These are phyloP conservation scores for Carcina quercana DNA, from an alignment of 2,888 invertebrate species.

Conservation along the genomic window DNA sequence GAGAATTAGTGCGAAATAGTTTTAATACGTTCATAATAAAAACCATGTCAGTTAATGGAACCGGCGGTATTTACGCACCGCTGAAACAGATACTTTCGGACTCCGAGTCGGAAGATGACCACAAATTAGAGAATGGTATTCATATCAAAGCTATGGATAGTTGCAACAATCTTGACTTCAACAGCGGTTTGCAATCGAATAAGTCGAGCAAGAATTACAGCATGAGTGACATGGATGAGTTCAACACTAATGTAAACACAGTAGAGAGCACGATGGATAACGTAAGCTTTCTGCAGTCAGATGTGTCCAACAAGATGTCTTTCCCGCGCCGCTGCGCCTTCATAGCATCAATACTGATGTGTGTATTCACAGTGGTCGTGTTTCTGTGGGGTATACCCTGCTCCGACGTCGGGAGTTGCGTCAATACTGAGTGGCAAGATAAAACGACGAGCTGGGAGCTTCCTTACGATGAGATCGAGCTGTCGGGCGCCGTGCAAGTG, in stretches of 20 bases:
- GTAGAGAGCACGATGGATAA: slow-evolving; percentile 66
- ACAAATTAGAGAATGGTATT: slow-evolving; percentile 47
- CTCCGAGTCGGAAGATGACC: slow-evolving; percentile 85
- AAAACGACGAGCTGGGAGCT: slow-evolving; percentile 80
- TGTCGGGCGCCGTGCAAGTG: slow-evolving; percentile 81
- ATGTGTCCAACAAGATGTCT: slow-evolving; percentile 76
- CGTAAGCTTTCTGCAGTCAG: slow-evolving; percentile 64
- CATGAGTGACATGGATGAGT: slow-evolving; percentile 63
- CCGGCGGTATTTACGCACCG: slow-evolving; percentile 79
- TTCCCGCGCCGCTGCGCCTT: slow-evolving; percentile 80
- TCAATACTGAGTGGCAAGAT: slow-evolving; percentile 66
- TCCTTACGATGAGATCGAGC: slow-evolving; percentile 79
- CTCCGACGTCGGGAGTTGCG: slow-evolving; percentile 79
- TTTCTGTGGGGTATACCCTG: slow-evolving; percentile 87
- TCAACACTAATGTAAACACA: slow-evolving; percentile 60
- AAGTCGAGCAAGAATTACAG: slow-evolving; percentile 57
- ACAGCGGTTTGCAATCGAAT: slow-evolving; percentile 58
- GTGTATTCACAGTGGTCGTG: slow-evolving; percentile 80
- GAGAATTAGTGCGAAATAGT: no score
- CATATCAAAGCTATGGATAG: slow-evolving; percentile 47
- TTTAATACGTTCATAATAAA: slow-evolving; percentile 12
- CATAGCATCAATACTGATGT: slow-evolving; percentile 80
- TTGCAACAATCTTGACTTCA: slow-evolving; percentile 60
- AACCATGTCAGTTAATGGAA: slow-evolving; percentile 62
- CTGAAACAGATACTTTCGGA: slow-evolving; percentile 85